Evolutionary conservation across 2,888 invertebrate species (phyloP).

Genomic region (Itoplectis maculator): DNA sequence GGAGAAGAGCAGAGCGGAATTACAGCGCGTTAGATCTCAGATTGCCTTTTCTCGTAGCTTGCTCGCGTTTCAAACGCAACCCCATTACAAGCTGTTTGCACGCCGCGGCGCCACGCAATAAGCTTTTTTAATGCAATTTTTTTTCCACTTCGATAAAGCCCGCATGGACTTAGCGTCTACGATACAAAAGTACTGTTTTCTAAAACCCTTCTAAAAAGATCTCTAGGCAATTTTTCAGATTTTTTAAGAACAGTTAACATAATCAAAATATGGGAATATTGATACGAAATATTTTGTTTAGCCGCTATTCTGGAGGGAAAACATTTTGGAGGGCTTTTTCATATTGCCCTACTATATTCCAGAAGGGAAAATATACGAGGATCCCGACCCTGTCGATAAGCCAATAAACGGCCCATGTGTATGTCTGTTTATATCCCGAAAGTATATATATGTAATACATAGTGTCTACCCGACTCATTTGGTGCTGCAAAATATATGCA

Average conservation of each 20-base stretch:
- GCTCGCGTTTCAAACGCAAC: not conserved
- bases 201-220: too few species aligned
- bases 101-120: not conserved
- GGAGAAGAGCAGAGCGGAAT: not conserved
- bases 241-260: too few species aligned
- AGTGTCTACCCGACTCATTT: constrained; percentile 1
- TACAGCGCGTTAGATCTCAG: constrained; percentile 1
- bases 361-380: too few species aligned
- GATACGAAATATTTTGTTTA: too few species aligned
- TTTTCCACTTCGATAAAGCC: not conserved
- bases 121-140: constrained; percentile 19
- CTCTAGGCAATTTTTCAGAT: too few species aligned
- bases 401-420: too few species aligned
- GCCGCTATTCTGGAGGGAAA: too few species aligned
- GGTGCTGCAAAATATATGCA: constrained; percentile 26
- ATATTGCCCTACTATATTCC: too few species aligned
- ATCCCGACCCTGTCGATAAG: too few species aligned
- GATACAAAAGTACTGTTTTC: not conserved
- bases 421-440: too few species aligned
- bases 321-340: too few species aligned
- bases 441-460: not conserved
- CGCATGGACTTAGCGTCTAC: not conserved
- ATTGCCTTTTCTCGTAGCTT: constrained; percentile 3
- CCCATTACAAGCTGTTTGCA: not conserved
- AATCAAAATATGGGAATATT: too few species aligned